Conservation (phyloP, 1,140 invertebrate genomes). For the Stegodyphus mimosarum region DNA sequence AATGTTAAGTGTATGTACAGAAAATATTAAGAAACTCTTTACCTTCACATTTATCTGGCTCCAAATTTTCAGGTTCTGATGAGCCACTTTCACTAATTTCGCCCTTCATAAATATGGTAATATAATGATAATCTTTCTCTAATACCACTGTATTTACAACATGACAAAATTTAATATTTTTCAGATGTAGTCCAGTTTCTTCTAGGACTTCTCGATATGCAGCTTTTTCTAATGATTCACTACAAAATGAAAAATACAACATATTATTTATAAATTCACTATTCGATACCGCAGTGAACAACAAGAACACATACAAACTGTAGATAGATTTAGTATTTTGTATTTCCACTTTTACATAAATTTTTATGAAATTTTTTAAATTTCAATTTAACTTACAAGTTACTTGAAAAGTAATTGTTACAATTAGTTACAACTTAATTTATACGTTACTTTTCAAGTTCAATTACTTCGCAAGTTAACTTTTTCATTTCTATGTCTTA, state of each 20-base stretch:
- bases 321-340: background rate
- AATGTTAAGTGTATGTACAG: background rate
- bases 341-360: too few species aligned
- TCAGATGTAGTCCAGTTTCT: constrained; percentile 46
- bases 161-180: constrained; percentile 24
- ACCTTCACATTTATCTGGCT: constrained; percentile 50
- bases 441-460: too few species aligned
- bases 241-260: background rate
- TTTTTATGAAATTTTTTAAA: too few species aligned
- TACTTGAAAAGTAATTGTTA: too few species aligned
- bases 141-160: constrained; percentile 26
- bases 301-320: background rate
- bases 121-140: constrained; percentile 45
- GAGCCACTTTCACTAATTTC: constrained; percentile 7
- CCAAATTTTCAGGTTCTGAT: constrained; percentile 28
- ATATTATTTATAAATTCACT: too few species aligned
- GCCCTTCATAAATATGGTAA: constrained; percentile 43
- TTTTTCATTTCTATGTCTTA: too few species aligned
- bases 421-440: too few species aligned
- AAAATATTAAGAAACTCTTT: background rate
- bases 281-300: background rate
- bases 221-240: constrained; percentile 49
- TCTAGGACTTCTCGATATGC: constrained; percentile 41
- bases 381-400: too few species aligned
- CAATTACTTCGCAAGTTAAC: too few species aligned